These are phyloP conservation scores for Corythornis cristatus DNA, from an alignment of 2,113 vertebrate species.

Conservation along the genomic window DNA sequence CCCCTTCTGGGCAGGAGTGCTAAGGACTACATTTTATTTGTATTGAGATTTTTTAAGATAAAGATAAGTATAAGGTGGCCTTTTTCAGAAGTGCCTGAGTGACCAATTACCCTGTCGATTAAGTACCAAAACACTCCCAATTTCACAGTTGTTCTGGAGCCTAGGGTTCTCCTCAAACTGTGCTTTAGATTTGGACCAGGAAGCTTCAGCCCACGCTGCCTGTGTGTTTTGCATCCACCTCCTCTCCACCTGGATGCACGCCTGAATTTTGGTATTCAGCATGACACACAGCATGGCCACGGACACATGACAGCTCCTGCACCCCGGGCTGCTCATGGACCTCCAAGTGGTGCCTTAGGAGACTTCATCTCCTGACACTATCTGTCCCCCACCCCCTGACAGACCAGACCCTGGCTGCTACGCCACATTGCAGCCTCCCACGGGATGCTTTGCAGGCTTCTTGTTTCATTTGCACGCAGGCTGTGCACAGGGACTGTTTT, in stretches of 20 bases:
- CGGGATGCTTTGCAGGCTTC: neutral
- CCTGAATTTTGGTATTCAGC: neutral
- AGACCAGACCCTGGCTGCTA: neutral
- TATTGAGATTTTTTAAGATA: conserved; percentile 31
- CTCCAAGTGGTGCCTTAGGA: neutral
- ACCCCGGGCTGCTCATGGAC: neutral
- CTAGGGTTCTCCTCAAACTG: neutral
- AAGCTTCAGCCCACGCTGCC: conserved; percentile 46
- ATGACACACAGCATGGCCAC: neutral
- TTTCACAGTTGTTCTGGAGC: neutral
- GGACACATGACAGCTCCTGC: neutral
- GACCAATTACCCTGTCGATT: conserved; percentile 4
- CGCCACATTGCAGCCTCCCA: neutral
- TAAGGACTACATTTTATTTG: conserved; percentile 14
- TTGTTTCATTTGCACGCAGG: neutral
- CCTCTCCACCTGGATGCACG: conserved; percentile 28
- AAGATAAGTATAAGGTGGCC: conserved; percentile 36
- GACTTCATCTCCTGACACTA: neutral
- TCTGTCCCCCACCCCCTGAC: accelerated
- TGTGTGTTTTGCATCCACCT: conserved; percentile 1
- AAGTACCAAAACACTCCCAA: neutral
- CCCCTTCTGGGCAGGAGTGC: conserved; percentile 18
- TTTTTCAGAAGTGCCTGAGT: neutral
- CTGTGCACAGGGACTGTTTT: neutral
- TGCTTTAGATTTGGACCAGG: conserved; percentile 26